Evolutionary conservation across 2,113 vertebrate genomes (phyloP), one percentile per base, ranked within the genome.

Genomic region (Scopus umbretta): DNA sequence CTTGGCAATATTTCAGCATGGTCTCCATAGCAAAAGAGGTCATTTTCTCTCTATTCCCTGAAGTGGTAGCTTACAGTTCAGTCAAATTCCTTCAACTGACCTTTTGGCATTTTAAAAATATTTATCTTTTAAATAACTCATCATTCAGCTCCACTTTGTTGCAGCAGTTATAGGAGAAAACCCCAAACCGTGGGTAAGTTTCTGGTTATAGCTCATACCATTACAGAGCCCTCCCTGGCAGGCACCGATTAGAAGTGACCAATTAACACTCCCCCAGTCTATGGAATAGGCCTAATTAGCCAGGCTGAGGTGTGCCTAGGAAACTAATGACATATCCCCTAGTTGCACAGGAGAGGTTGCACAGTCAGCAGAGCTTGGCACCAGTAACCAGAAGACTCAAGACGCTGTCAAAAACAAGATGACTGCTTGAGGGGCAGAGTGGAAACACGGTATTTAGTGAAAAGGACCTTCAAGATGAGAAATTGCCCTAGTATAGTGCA

Each of bases 1-100:
- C 91, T 96, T 97, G 97, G 96, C 96, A 94, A 79, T 85, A 82
- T 87, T 96, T 96, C 95, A 97, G 90, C 50, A 59, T 36, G 63
- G 62, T 90, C 96, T 96, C 82, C 83, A 84, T 61, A 95, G 92
- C 86, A 91, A 95, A 92, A 70, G 86, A 97, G 91, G 96, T 92
- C 79, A 81, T 97, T 97, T 96, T 90, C 79, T 84, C 76, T 78
- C 81, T 86, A 32, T 88, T 95, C 96, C 94, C 96, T 89, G 50
- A 94, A 95, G 94, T 94, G 68, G 70, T 11, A 75, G 85, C 85
- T 94, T 86, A 85, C 62, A 78, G 80, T 90, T 95, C 78, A 97
- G 90, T 83, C 91, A 93, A 94, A 97, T 96, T 95, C 91, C 85
- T 97, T 83, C 87, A 79, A 23, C 61, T 97, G 95, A 97, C 96